Evolutionary conservation across 2,888 invertebrate genomes (phyloP).

Genomic region (Lasioglossum calceatum): DNA sequence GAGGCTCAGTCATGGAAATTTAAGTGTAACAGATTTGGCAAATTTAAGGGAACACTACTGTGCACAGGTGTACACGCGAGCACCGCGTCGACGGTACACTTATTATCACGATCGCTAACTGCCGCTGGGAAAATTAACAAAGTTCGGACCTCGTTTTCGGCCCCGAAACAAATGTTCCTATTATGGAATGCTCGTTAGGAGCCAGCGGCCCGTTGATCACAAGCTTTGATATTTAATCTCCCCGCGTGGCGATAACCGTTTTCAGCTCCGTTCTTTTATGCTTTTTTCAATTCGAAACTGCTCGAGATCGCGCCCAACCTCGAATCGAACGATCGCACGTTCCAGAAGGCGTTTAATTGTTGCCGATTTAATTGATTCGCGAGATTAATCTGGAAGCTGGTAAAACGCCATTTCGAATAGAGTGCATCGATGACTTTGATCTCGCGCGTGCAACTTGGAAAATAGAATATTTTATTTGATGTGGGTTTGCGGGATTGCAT

Average conservation of each 20-base stretch:
- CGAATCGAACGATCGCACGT: not conserved
- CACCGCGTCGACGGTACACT: constrained; percentile 17
- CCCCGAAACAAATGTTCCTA: constrained; percentile 17
- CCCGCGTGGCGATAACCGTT: not conserved
- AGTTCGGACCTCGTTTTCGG: constrained; percentile 18
- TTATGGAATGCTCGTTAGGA: constrained; percentile 23
- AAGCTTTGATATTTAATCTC: constrained; percentile 1
- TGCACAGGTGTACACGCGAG: constrained; percentile 36
- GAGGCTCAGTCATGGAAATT: not conserved
- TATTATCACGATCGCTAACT: constrained; percentile 36
- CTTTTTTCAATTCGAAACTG: not conserved
- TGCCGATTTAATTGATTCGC: not conserved
- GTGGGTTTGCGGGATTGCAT: not conserved
- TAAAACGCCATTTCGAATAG: not conserved
- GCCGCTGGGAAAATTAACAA: constrained; percentile 28
- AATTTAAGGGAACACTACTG: not conserved
- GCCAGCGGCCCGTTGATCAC: not conserved
- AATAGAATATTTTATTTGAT: not conserved
- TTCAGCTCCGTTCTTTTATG: not conserved
- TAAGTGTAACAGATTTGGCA: not conserved
- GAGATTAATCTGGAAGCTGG: not conserved
- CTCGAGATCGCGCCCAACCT: not conserved
- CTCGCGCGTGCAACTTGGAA: not conserved
- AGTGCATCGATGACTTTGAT: not conserved
- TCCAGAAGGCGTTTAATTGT: not conserved